phyloP scores from a whole-genome alignment of 2,113 vertebrate genomes.

The Silurus asotus region DNA sequence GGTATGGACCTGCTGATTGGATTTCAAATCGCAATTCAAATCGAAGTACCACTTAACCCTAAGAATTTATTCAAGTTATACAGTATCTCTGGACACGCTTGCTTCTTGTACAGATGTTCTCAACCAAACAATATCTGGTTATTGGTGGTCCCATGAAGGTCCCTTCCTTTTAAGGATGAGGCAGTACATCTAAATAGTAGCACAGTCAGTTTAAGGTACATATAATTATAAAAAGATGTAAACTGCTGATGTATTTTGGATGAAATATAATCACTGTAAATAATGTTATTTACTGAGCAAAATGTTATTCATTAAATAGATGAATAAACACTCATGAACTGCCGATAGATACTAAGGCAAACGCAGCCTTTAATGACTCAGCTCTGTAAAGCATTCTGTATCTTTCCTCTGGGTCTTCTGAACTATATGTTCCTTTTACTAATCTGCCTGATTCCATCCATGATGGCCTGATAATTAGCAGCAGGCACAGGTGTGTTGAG shows the following conservation, averaged over 20 bases:
- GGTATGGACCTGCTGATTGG: neutral
- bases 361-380: neutral
- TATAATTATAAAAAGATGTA: neutral
- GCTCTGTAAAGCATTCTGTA: conserved; percentile 5
- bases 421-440: neutral
- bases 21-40: neutral
- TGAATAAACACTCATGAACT: neutral
- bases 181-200: neutral
- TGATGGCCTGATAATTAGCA: conserved; percentile 10
- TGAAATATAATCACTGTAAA: neutral
- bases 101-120: neutral
- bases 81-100: neutral
- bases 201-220: neutral
- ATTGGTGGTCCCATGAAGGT: neutral
- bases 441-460: neutral
- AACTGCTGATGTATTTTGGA: neutral
- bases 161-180: neutral
- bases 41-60: neutral
- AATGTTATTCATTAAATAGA: neutral
- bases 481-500: conserved; percentile 17
- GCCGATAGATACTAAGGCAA: neutral
- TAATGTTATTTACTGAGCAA: neutral
- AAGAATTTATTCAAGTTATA: too few relatives aligned
- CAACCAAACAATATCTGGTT: neutral
- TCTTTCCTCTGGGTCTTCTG: conserved; percentile 3